Base-by-base conservation (phyloP, 2,888 invertebrate species). In the Stegophylla sp. region DNA sequence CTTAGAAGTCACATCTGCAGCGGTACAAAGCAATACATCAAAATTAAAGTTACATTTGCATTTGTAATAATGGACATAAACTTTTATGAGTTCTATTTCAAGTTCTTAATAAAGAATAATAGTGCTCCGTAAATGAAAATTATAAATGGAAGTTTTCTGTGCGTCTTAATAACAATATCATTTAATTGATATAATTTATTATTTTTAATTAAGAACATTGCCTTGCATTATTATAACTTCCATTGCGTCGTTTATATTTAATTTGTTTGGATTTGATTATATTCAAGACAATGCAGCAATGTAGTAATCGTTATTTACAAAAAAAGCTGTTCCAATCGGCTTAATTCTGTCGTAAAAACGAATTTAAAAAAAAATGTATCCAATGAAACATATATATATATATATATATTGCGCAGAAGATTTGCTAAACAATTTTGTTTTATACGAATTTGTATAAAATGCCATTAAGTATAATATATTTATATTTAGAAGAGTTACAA, bases 191-290 rank as follows among this genome's bases (percentile, higher is more conserved):
- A n/a, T 45, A 26, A 73, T 73, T 73, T 73, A 73, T 61, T 59
- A 73, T 73, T 59, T 73, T 73, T 61, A 73, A 73, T 73, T 73
- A 73, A 61, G 73, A 73, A 73, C 59, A 45, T 26, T 28, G 12
- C 26, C 26, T 26, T 26, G 43, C 53, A 71, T 23, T 56, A 17
- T 56, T 28, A 56, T 12, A 71, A 56, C 53, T 56, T 43, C 23
- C 23, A 56, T 20, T 41, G 10, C 10, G 17, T 43, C 56, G 17
- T 56, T 34, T 41, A 72, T 56, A 41, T 53, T 34, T n/a, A 71
- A 71, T 53, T 71, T 34, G 20, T 41, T 53, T 71, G 34, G 34
- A 7, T 7, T 34, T 34, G 7, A 34, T 34, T 34, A 53, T 34
- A 34, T 53, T 53, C 53, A 10, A 34, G 15, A 3, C 64, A 9